phyloP scores from a whole-genome alignment of 2,888 invertebrate genomes.

The Achlya flavicornis region DNA sequence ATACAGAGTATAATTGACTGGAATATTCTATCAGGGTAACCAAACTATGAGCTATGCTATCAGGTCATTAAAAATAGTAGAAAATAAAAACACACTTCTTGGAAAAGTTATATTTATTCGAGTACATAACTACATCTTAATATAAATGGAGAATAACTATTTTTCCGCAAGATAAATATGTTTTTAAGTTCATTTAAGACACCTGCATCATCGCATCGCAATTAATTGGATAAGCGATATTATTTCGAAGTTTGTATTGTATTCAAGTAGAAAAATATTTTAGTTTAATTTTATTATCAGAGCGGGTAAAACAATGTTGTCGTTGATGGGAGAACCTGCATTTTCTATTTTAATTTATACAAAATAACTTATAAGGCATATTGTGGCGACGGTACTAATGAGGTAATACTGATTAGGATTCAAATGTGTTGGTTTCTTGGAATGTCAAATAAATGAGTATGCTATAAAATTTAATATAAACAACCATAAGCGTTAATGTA shows the following conservation, averaged over 20 bases:
- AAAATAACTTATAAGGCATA: slow-evolving; percentile 26
- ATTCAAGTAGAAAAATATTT: slow-evolving; percentile 74
- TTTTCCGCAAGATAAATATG: slow-evolving; percentile 81
- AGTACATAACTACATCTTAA: slow-evolving; percentile 85
- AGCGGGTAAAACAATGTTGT: slow-evolving; percentile 56
- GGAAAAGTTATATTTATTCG: slow-evolving; percentile 85
- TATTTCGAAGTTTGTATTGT: slow-evolving; percentile 66
- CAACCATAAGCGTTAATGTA: background rate
- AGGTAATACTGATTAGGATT: background rate
- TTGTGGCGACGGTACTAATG: slow-evolving; percentile 11
- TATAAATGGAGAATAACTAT: slow-evolving; percentile 82
- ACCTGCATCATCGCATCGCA: slow-evolving; percentile 63
- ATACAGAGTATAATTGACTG: too few relatives aligned
- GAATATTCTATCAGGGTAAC: too few relatives aligned
- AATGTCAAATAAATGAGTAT: background rate
- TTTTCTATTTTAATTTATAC: slow-evolving; percentile 34
- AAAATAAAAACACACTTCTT: slow-evolving; percentile 51
- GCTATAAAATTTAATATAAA: background rate
- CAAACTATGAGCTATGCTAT: too few relatives aligned
- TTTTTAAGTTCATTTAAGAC: slow-evolving; percentile 75
- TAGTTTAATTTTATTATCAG: slow-evolving; percentile 50
- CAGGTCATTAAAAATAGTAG: too few relatives aligned
- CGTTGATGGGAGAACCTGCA: slow-evolving; percentile 55
- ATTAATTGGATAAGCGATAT: slow-evolving; percentile 67
- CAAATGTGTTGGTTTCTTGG: background rate